Conservation (phyloP, 1,140 invertebrate genomes). For the Helicorthomorpha holstii region DNA sequence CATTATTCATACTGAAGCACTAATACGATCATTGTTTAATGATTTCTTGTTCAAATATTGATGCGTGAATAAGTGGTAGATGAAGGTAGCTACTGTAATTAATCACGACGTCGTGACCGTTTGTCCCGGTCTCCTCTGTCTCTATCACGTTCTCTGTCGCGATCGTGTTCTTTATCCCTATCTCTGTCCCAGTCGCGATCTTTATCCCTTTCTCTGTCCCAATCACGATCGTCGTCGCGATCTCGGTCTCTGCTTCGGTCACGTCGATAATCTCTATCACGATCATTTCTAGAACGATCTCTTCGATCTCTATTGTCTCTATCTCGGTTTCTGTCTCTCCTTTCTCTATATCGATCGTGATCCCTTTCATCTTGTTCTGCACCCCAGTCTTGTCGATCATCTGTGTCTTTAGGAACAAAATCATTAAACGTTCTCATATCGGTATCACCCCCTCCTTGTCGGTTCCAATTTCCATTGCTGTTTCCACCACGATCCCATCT, state of each 20-base stretch:
- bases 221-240: constrained; percentile 1
- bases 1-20: too few relatives aligned
- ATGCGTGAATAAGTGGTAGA: neutral
- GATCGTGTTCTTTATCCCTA: neutral
- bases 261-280: neutral
- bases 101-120: constrained; percentile 2
- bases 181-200: constrained; percentile 4
- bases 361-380: constrained; percentile 4
- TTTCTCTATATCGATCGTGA: constrained; percentile 7
- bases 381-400: neutral
- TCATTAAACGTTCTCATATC: neutral
- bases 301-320: neutral
- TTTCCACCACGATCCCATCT: neutral
- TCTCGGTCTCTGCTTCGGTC: neutral
- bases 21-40: too few relatives aligned
- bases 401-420: neutral
- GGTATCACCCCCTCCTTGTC: neutral
- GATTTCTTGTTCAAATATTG: too few relatives aligned
- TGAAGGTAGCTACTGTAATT: neutral
- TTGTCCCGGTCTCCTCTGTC: constrained; percentile 10
- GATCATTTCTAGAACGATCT: neutral
- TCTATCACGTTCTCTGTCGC: neutral
- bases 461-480: neutral
- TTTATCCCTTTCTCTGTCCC: constrained; percentile 9
- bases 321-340: constrained; percentile 4